A percentile compares a stretch with the other conserved stretches of the same genome.
Conservation (phyloP, 1,140 invertebrate genomes). For the Eufriesea mexicana region DNA sequence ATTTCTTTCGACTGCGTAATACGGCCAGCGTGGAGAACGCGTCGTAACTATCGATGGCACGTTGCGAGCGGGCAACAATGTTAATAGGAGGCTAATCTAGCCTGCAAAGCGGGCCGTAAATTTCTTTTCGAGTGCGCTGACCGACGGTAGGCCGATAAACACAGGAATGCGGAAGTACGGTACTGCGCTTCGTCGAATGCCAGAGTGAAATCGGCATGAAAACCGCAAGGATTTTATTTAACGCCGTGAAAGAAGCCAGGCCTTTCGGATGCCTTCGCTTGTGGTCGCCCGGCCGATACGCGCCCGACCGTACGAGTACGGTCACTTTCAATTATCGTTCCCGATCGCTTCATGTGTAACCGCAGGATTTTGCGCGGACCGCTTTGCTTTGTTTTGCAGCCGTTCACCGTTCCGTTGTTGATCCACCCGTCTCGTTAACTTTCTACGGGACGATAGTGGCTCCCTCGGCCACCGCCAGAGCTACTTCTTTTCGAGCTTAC, state of each 20-base stretch:
- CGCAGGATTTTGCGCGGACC: slow-evolving; percentile 46
- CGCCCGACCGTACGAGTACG: slow-evolving; percentile 27
- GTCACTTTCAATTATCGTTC: slow-evolving; percentile 50
- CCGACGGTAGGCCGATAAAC: slow-evolving; percentile 62
- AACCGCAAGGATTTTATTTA: slow-evolving; percentile 69
- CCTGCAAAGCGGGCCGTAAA: slow-evolving; percentile 53
- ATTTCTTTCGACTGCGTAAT: no score
- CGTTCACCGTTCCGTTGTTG: background rate
- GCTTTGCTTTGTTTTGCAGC: slow-evolving; percentile 37
- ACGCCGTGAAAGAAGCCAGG: slow-evolving; percentile 51
- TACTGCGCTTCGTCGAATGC: slow-evolving; percentile 61
- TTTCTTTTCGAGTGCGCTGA: slow-evolving; percentile 64
- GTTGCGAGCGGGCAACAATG: slow-evolving; percentile 46
- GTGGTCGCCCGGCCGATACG: slow-evolving; percentile 22
- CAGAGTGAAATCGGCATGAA: slow-evolving; percentile 68
- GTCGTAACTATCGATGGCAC: background rate
- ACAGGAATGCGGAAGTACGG: slow-evolving; percentile 62
- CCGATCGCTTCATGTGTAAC: slow-evolving; percentile 13
- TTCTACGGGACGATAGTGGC: background rate
- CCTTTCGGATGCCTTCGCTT: slow-evolving; percentile 16
- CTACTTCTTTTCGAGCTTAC: background rate
- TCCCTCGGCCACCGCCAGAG: background rate
- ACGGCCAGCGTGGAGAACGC: background rate
- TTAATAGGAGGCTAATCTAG: slow-evolving; percentile 57
- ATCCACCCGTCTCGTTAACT: slow-evolving; percentile 20